Evolutionary conservation across 2,888 invertebrate genomes (phyloP).

Genomic region (Erebia palarica): DNA sequence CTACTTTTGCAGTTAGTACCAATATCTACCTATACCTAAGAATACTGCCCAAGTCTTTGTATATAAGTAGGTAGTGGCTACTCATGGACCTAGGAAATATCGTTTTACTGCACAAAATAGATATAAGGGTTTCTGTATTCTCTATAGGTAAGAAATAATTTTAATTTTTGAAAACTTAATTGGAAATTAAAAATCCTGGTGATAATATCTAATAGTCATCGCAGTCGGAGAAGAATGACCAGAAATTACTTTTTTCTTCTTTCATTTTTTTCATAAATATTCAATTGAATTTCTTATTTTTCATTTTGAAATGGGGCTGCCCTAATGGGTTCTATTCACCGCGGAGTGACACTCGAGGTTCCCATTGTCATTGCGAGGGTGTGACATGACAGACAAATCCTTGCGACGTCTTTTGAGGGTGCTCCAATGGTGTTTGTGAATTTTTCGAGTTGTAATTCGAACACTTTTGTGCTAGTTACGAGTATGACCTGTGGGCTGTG

Average conservation of each 20-base stretch:
- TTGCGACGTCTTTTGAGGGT: slow-evolving; percentile 33
- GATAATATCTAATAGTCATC: too few relatives aligned
- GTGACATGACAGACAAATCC: slow-evolving; percentile 41
- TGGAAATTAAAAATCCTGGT: too few relatives aligned
- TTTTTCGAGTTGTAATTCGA: slow-evolving; percentile 29
- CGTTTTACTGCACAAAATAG: too few relatives aligned
- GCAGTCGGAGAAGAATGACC: background rate
- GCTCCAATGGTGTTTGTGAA: slow-evolving; percentile 35
- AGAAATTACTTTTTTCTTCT: background rate
- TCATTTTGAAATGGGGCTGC: slow-evolving; percentile 26
- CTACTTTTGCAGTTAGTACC: too few relatives aligned
- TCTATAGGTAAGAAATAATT: too few relatives aligned
- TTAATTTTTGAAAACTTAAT: too few relatives aligned
- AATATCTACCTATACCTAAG: too few relatives aligned
- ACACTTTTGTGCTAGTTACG: background rate
- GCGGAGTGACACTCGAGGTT: slow-evolving; percentile 55
- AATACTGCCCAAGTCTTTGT: too few relatives aligned
- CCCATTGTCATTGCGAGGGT: slow-evolving; percentile 47
- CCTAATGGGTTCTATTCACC: slow-evolving; percentile 60
- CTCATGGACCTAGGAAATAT: too few relatives aligned
- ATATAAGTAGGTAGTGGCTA: too few relatives aligned
- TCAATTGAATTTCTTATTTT: slow-evolving; percentile 25
- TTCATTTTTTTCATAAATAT: slow-evolving; percentile 25
- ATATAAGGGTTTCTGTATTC: too few relatives aligned
- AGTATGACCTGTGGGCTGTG: background rate